A percentile compares a stretch with the other conserved stretches of the same genome.
phyloP scores from a whole-genome alignment of 2,888 invertebrate species.

The Nephrotoma flavescens region DNA sequence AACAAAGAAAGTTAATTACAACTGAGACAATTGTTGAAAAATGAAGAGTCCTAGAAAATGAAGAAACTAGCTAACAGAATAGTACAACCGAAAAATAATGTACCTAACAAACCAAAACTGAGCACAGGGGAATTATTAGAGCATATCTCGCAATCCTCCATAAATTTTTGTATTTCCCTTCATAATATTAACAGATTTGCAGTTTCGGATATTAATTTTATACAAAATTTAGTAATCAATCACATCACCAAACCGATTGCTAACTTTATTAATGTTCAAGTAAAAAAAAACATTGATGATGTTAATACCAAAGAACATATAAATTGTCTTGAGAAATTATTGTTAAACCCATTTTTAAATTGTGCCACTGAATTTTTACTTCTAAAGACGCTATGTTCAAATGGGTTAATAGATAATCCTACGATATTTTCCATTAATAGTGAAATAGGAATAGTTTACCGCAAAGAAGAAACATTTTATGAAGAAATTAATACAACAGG shows the following conservation, averaged over 20 bases:
- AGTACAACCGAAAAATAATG: not conserved
- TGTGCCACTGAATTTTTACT: not conserved
- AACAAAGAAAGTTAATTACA: too few species aligned
- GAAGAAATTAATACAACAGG: not conserved
- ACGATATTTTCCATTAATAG: not conserved
- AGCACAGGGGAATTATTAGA: not conserved
- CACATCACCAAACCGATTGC: not conserved
- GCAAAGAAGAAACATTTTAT: not conserved
- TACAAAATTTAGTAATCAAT: not conserved
- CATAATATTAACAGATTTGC: not conserved
- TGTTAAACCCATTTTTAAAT: not conserved
- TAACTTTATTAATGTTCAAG: not conserved
- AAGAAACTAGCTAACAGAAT: not conserved
- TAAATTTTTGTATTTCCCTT: not conserved
- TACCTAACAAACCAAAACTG: not conserved
- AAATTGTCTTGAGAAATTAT: not conserved
- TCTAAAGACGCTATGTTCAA: not conserved
- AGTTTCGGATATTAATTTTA: not conserved
- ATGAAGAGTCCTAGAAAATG: not conserved
- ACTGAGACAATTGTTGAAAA: not conserved
- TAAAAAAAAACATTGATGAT: not conserved
- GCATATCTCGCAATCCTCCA: not conserved
- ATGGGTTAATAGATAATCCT: not conserved
- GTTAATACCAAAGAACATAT: not conserved
- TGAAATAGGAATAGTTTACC: not conserved